phyloP scores from a whole-genome alignment of 1,140 invertebrate species.

The Agrilus planipennis region DNA sequence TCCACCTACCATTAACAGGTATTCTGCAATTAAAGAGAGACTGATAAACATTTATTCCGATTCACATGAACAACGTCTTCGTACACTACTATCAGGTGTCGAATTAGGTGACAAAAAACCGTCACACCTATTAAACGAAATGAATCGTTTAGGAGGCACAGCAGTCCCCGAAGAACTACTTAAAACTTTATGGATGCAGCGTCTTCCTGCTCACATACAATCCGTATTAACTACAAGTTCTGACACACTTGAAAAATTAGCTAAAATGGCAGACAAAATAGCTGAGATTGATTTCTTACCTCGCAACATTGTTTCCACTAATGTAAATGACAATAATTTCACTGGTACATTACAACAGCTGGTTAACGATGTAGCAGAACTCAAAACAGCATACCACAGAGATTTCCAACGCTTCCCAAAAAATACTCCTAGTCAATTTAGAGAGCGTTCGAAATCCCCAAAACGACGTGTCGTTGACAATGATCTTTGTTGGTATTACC shows the following conservation, averaged over 20 bases:
- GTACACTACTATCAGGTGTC: constrained; percentile 20
- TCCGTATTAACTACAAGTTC: background rate
- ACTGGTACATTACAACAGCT: background rate
- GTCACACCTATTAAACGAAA: constrained; percentile 17
- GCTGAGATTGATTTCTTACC: background rate
- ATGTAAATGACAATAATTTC: background rate
- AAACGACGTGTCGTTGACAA: too few relatives aligned
- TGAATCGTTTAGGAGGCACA: constrained; percentile 7
- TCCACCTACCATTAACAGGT: constrained; percentile 7
- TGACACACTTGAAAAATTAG: background rate
- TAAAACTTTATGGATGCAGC: constrained; percentile 8
- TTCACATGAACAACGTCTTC: constrained; percentile 17
- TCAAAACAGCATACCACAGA: background rate
- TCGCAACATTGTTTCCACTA: background rate
- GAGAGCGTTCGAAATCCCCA: background rate
- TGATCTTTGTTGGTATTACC: background rate
- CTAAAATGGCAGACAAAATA: constrained; percentile 4
- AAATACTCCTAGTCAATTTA: background rate
- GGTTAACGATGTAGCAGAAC: background rate
- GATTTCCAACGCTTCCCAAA: background rate
- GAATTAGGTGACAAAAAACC: constrained; percentile 20
- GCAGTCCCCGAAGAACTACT: constrained; percentile 6
- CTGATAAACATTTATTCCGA: constrained; percentile 17
- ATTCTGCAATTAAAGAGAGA: constrained; percentile 9
- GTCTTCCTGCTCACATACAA: constrained; percentile 8